Conservation (phyloP, 1,140 invertebrate genomes). For the Mesaphorura yosii region DNA sequence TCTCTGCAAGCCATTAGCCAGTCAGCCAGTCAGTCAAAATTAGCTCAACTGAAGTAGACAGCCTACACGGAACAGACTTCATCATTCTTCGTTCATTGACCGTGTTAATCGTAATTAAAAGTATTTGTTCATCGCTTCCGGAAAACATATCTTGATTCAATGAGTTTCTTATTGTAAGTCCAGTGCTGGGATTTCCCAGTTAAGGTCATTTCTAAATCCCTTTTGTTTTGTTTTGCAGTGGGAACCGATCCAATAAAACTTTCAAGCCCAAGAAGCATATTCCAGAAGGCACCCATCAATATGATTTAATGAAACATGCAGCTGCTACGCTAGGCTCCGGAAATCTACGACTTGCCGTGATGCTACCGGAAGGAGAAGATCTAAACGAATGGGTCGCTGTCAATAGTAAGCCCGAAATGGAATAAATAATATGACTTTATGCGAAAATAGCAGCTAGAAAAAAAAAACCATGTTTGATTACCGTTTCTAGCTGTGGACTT, state of each 20-base stretch:
- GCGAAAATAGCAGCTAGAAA: neutral
- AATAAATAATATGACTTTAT: constrained; percentile 1
- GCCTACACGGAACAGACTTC: too few species aligned
- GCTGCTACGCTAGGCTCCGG: constrained; percentile 95
- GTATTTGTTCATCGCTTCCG: too few species aligned
- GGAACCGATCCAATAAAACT: constrained; percentile 83
- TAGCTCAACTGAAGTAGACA: too few species aligned
- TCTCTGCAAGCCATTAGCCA: too few species aligned
- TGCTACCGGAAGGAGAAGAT: constrained; percentile 97
- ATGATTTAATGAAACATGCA: constrained; percentile 99
- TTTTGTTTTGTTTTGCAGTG: constrained; percentile 41
- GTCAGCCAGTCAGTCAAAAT: too few species aligned
- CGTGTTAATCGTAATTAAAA: too few species aligned
- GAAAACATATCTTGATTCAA: too few species aligned
- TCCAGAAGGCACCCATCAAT: constrained; percentile 95
- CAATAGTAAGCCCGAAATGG: constrained; percentile 81
- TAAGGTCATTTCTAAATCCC: neutral
- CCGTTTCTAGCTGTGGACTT: constrained; percentile 92
- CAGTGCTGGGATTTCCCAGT: neutral
- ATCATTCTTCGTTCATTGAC: too few species aligned
- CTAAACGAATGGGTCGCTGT: constrained; percentile 99
- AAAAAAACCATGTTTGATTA: too few species aligned
- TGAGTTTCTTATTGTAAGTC: neutral
- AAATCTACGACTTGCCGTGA: constrained; percentile 87
- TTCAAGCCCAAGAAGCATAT: constrained; percentile 99